phyloP scores from a whole-genome alignment of 2,113 vertebrate genomes.

The Chlorodrepanis virens region DNA sequence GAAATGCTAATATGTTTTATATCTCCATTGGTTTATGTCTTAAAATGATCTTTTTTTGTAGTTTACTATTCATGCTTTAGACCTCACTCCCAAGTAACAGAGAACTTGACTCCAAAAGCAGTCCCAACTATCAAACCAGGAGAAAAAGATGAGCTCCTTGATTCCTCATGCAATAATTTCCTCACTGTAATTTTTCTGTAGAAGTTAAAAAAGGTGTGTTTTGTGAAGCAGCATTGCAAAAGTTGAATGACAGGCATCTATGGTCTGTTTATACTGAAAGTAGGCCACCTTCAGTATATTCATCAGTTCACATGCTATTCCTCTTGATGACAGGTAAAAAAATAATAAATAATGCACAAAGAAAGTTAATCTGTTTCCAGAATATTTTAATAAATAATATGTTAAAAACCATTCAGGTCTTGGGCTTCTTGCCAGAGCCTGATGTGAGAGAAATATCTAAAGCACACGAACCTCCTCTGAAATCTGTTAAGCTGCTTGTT shows the following conservation, averaged over 20 bases:
- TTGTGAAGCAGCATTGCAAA: background rate
- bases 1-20: background rate
- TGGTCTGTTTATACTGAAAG: background rate
- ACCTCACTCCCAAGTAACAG: background rate
- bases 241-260: background rate
- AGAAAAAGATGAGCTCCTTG: background rate
- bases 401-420: slow-evolving; percentile 30
- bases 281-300: background rate
- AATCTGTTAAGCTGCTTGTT: slow-evolving; percentile 18
- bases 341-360: slow-evolving; percentile 62
- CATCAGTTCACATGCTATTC: background rate
- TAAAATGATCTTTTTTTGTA: background rate
- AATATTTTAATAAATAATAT: slow-evolving; percentile 58
- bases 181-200: background rate
- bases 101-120: background rate
- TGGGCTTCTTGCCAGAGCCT: background rate
- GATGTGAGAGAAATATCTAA: slow-evolving; percentile 23
- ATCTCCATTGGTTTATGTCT: background rate
- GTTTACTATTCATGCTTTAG: background rate
- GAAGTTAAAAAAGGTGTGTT: background rate
- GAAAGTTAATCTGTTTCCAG: slow-evolving; percentile 40
- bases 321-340: slow-evolving; percentile 22
- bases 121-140: background rate
- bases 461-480: background rate
- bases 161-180: background rate